These are phyloP conservation scores for Lissonota sp. DNA, from an alignment of 2,888 invertebrate genomes.

Conservation along the genomic window DNA sequence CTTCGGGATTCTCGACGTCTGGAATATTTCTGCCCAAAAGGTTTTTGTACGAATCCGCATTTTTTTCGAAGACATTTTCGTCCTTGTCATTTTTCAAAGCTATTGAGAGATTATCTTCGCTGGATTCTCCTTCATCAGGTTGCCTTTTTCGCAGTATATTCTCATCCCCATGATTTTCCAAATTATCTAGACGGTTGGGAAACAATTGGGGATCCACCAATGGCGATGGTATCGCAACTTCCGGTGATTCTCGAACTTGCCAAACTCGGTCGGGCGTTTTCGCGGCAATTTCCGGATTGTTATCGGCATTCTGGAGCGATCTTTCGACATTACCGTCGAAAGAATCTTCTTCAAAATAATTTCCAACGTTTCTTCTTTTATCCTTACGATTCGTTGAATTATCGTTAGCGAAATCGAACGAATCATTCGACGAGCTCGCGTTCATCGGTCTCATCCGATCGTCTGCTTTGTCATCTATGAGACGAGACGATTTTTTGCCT, in stretches of 20 bases:
- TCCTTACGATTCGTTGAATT: slow-evolving; percentile 8
- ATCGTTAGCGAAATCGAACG: slow-evolving; percentile 6
- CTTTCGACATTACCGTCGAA: not conserved
- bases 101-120: not conserved
- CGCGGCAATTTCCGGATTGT: not conserved
- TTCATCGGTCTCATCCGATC: not conserved
- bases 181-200: not conserved
- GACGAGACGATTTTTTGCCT: not conserved
- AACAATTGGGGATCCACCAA: not conserved
- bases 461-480: not conserved
- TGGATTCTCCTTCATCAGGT: not conserved
- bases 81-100: not conserved
- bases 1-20: slow-evolving; percentile 1
- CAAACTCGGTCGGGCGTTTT: slow-evolving; percentile 33
- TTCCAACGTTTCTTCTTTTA: not conserved
- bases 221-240: slow-evolving; percentile 2
- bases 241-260: slow-evolving; percentile 46
- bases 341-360: not conserved
- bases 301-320: not conserved
- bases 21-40: not conserved
- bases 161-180: slow-evolving; percentile 16
- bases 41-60: not conserved
- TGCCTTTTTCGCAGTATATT: slow-evolving; percentile 2
- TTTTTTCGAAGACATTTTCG: not conserved
- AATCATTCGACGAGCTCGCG: slow-evolving; percentile 13